These are phyloP conservation scores for Tyrannus savana DNA, from an alignment of 2,113 vertebrate species.

Conservation along the genomic window DNA sequence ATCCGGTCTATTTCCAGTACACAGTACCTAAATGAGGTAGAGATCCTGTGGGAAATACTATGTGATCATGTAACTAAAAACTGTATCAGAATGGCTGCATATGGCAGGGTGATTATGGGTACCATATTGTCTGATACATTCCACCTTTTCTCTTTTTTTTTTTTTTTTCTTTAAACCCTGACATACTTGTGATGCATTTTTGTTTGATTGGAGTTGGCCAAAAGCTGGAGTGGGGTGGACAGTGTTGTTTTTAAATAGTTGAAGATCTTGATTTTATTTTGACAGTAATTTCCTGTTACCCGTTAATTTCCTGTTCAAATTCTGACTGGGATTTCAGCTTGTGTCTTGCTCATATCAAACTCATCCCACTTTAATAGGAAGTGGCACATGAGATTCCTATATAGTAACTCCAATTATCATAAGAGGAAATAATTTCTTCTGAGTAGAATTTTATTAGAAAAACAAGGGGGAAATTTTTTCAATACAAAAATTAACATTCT, in stretches of 20 bases:
- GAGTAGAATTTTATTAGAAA: not conserved
- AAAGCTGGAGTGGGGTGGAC: not conserved
- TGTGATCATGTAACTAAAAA: not conserved
- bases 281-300: not conserved
- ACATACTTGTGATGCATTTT: not conserved
- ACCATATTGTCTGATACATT: not conserved
- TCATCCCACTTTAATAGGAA: not conserved
- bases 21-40: not conserved
- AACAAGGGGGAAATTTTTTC: not conserved
- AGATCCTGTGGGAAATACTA: not conserved
- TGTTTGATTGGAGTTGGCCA: rapidly evolving
- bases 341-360: no score
- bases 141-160: not conserved
- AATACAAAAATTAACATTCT: not conserved
- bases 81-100: not conserved
- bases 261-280: not conserved
- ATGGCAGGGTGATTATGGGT: not conserved
- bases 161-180: not conserved
- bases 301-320: not conserved
- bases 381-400: not conserved
- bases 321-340: not conserved
- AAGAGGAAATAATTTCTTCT: not conserved
- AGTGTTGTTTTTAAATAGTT: not conserved
- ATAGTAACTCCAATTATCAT: not conserved
- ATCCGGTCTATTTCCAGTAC: not conserved